A percentile compares a stretch with the other conserved stretches of the same genome.
These are phyloP conservation scores for Apteryx owenii DNA, from an alignment of 2,113 vertebrate species.

Conservation along the genomic window DNA sequence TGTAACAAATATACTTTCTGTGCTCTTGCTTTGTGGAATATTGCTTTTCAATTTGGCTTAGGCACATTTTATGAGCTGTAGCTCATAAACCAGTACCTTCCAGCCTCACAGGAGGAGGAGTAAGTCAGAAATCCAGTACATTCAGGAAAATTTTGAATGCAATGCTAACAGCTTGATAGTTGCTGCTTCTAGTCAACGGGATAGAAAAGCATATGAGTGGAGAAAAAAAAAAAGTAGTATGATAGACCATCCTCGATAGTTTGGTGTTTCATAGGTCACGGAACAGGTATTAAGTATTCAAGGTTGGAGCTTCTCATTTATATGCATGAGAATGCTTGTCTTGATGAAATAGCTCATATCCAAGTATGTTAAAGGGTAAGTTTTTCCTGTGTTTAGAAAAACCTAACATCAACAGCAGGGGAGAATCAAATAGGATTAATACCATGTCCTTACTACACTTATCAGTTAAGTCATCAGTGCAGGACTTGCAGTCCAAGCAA, in stretches of 20 bases:
- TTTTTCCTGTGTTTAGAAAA: background rate
- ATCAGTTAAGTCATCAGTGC: background rate
- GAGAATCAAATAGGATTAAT: background rate
- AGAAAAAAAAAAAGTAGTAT: background rate
- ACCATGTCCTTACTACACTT: rapidly evolving
- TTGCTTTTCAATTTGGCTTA: background rate
- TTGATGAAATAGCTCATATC: background rate
- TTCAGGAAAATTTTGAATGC: background rate
- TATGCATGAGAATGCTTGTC: background rate
- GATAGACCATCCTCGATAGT: background rate
- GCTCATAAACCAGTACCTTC: background rate
- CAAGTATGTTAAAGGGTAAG: background rate
- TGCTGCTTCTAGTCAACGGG: background rate
- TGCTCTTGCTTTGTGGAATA: background rate
- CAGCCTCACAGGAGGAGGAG: background rate
- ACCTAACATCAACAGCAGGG: background rate
- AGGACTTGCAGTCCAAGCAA: background rate
- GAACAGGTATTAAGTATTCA: background rate
- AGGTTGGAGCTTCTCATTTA: background rate
- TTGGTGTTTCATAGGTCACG: background rate
- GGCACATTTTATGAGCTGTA: background rate
- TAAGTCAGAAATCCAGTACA: background rate
- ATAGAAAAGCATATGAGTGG: background rate
- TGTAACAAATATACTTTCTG: background rate
- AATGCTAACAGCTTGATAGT: background rate